phyloP scores from a whole-genome alignment of 2,888 invertebrate genomes.

The Xanthia icteritia region DNA sequence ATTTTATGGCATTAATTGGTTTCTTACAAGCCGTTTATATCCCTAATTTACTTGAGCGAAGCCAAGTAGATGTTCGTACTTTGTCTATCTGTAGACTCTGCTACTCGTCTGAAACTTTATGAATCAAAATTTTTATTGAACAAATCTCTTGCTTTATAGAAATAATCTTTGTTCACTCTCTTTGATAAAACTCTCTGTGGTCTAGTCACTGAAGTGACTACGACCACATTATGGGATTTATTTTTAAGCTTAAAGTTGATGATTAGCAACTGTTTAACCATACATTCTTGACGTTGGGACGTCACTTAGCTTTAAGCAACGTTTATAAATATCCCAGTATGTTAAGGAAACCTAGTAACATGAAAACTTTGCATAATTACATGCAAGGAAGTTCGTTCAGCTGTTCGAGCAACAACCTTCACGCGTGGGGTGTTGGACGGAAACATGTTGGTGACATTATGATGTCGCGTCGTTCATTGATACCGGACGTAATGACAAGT shows the following conservation, averaged over 20 bases:
- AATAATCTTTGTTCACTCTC: neutral
- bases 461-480: conserved; percentile 20
- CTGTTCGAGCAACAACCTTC: neutral
- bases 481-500: conserved; percentile 3
- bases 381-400: conserved; percentile 8
- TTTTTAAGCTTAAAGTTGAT: no score
- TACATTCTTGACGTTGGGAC: no score
- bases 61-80: neutral
- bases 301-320: no score
- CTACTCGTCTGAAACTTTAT: neutral
- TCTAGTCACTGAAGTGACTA: no score
- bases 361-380: neutral
- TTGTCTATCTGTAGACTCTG: neutral
- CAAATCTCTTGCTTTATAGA: neutral
- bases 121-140: no score
- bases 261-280: no score
- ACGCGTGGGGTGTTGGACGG: conserved; percentile 29
- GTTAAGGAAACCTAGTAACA: neutral
- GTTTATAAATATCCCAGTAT: neutral
- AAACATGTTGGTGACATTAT: neutral
- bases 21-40: no score
- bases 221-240: neutral
- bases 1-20: neutral
- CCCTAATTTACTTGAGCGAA: neutral
- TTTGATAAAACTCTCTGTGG: no score